Conservation (phyloP, 2,797 vertebrate species). For the Falco biarmicus region DNA sequence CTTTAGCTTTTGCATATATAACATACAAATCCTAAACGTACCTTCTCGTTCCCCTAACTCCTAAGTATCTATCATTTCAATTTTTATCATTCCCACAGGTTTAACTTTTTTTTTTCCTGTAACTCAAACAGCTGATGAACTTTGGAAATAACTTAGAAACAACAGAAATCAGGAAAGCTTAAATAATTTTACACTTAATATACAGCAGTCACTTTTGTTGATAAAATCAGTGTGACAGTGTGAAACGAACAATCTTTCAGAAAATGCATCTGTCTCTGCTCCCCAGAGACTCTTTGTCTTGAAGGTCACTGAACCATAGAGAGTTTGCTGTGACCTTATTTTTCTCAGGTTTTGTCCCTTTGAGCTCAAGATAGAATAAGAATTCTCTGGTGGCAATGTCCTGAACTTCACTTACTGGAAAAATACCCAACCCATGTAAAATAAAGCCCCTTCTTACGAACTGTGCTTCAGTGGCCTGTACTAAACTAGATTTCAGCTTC, state of each 20-base stretch:
- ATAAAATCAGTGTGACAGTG: constrained; percentile 18
- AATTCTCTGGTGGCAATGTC: constrained; percentile 20
- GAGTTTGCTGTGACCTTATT: constrained; percentile 49
- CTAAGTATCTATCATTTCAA: background rate
- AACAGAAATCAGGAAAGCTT: background rate
- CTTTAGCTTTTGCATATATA: background rate
- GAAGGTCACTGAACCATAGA: constrained; percentile 3
- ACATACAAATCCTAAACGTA: background rate
- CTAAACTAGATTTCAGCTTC: background rate
- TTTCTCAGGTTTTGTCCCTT: constrained; percentile 45
- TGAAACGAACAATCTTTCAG: constrained; percentile 19
- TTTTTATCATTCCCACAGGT: background rate
- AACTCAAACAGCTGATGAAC: background rate
- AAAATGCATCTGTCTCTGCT: background rate
- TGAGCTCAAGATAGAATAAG: constrained; percentile 29
- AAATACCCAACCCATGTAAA: background rate
- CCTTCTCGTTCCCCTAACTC: background rate
- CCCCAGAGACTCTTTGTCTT: constrained; percentile 24
- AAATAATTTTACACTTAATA: background rate
- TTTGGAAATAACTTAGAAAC: background rate
- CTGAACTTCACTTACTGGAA: constrained; percentile 29
- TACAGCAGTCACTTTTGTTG: background rate
- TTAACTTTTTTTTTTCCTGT: background rate
- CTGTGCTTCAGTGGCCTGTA: background rate
- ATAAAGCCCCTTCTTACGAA: background rate